Evolutionary conservation across 2,113 vertebrate species (phyloP), one percentile per base, ranked within the genome.

Genomic region (Dipodomys ordii): DNA sequence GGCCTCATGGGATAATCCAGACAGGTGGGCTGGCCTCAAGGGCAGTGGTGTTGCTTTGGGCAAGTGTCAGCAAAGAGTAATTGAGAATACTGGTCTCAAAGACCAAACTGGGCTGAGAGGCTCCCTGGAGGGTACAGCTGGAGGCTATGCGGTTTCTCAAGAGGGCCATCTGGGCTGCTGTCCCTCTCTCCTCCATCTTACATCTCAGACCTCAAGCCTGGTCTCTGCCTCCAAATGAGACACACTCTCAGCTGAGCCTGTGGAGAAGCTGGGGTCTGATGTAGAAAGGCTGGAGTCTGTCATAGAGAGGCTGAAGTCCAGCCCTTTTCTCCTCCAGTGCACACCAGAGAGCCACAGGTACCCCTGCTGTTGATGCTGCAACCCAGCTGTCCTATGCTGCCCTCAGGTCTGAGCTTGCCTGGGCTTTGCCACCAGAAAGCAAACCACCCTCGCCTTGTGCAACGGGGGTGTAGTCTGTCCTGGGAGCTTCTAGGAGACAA

Each of bases 331-430:
- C 44, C 20, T 32, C 27, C 0, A 1, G 16, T n/a, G n/a, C 7
- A 3, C n/a, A 19, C 16, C 0, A 5, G 69, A 46, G 53, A 81
- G 20, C 65, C 25, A 0, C 60, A n/a, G 22, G 79, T 1, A 32
- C 67, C 39, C 19, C 2, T 39, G 30, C 62, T 6, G 0, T 7
- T 32, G 49, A 68, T 7, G 32, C 20, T 46, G 78, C 35, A 78
- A 49, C 15, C 53, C 15, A 13, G 53, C 15, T 27, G 87, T 7
- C 44, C 69, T 91, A 84, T 27, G n/a, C 60, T 27, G 87, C 10
- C 44, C 69, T 91, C 95, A 92, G 88, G 95, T 93, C 94, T 73
- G n/a, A 93, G 88, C 94, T 94, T 92, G 95, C 44, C 27, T 2
- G 1, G 53, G 49, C 88, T 90, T 80, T 57, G 53, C 53, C 85